These are phyloP conservation scores for Ctenomys sociabilis DNA, from an alignment of 2,113 vertebrate genomes.

Conservation along the genomic window DNA sequence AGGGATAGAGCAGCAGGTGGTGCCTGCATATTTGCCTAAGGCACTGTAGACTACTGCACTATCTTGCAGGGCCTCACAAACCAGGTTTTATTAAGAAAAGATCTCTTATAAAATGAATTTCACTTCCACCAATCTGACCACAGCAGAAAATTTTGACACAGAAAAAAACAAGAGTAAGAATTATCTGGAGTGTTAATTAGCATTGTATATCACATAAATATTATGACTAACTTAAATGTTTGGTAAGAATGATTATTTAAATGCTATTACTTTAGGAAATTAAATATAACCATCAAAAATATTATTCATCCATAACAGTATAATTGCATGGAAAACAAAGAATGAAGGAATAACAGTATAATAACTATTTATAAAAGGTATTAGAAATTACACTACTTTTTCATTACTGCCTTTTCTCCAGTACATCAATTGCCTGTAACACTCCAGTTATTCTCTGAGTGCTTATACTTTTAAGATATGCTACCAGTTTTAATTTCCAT, in stretches of 20 bases:
- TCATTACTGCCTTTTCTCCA: background rate
- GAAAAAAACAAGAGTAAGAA: background rate
- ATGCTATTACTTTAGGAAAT: background rate
- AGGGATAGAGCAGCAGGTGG: too few relatives aligned
- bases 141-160: conserved; percentile 18
- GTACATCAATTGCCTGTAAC: background rate
- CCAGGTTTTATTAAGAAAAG: background rate
- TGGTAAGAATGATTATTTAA: background rate
- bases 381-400: background rate
- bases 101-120: conserved; percentile 15
- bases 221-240: background rate
- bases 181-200: background rate
- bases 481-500: background rate
- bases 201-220: conserved; percentile 44
- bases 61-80: too few relatives aligned
- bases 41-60: too few relatives aligned
- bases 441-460: conserved; percentile 18
- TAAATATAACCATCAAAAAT: conserved; percentile 3
- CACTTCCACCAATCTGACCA: background rate
- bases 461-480: conserved; percentile 27
- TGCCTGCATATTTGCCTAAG: too few relatives aligned
- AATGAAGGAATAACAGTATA: background rate
- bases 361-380: conserved; percentile 1
- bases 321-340: conserved; percentile 26
- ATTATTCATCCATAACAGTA: background rate